Conservation (phyloP, 2,888 invertebrate genomes). For the Drosophila testacea region DNA sequence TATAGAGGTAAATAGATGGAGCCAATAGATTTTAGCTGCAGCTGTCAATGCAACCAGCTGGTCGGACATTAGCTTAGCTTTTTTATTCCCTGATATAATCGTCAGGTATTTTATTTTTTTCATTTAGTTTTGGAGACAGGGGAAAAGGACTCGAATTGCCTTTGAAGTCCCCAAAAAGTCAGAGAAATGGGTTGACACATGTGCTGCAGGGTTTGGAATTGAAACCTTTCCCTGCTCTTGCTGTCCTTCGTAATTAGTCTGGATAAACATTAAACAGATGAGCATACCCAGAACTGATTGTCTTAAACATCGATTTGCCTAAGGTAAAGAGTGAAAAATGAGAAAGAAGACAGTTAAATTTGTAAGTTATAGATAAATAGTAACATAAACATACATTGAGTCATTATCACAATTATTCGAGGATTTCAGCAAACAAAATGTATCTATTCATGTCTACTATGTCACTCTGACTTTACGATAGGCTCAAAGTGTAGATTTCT, state of each 20-base stretch:
- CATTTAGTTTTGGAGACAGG: slow-evolving; percentile 8
- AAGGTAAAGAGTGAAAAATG: too few relatives aligned
- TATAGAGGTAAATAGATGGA: slow-evolving; percentile 8
- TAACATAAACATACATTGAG: too few relatives aligned
- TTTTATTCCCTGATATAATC: slow-evolving; percentile 6
- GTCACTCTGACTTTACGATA: too few relatives aligned
- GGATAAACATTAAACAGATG: slow-evolving; percentile 14
- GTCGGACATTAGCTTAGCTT: slow-evolving; percentile 9
- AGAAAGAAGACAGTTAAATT: too few relatives aligned
- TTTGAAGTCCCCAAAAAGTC: slow-evolving; percentile 48
- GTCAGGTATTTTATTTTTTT: slow-evolving; percentile 18
- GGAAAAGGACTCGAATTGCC: slow-evolving; percentile 27
- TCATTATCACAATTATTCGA: too few relatives aligned
- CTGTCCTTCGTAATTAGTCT: slow-evolving; percentile 17
- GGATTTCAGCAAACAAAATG: too few relatives aligned
- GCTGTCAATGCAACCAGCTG: slow-evolving; percentile 50
- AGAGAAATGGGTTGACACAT: slow-evolving; percentile 33
- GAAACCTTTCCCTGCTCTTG: neutral
- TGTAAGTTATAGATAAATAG: too few relatives aligned
- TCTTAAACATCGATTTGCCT: too few relatives aligned
- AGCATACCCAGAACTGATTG: neutral
- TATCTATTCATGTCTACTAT: too few relatives aligned
- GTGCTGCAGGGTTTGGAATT: slow-evolving; percentile 1
- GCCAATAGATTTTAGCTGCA: slow-evolving; percentile 28
- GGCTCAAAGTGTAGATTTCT: too few relatives aligned